Evolutionary conservation across 1,140 invertebrate species (phyloP), one percentile per base, ranked within the genome.

Genomic region (Monomorium pharaonis): DNA sequence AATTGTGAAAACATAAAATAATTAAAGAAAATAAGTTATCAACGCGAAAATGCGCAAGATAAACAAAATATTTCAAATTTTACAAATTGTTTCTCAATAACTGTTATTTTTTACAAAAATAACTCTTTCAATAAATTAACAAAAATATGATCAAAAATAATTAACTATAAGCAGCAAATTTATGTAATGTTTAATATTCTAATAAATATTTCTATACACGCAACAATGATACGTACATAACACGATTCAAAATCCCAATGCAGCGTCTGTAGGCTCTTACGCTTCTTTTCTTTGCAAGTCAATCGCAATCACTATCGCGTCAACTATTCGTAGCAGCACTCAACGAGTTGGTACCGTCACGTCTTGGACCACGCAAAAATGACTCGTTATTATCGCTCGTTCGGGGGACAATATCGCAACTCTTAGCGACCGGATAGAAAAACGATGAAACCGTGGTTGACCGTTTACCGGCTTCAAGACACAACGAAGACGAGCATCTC

Each of bases 401-500:
- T 30, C 76, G 44, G 10, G n/a, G 9, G 21, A 83, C 24, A n/a
- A 30, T 18, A 33, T 21, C 21, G 51, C 83, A 56, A 67, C 18
- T 2, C 16, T 56, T 21, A n/a, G 47, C 16, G 42, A 47, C 24
- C 27, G 6, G 27, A 44, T 30, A 18, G 18, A 78, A 69, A 86
- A 84, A 54, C 16, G 44, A 78, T 7, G 10, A 51, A 76, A n/a
- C 5, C 58, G 37, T 70, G 63, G 56, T 27, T 56, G 65, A 37
- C 49, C 51, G 24, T 49, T 77, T 33, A 60, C 10, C 49, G 27
- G 12, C n/a, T 63, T 86, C 69, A 70, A 83, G 63, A 21, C 42
- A 85, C 70, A 88, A 81, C 69, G 72, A 65, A 76, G 81, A 89
- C 86, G 87, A 88, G 72, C 88, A 75, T 91, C 78, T 83, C 78